Percentiles rank a stretch among this genome's conserved stretches.
These are phyloP conservation scores for Sebastolobus altivelis DNA, from an alignment of 2,797 vertebrate species.

Conservation along the genomic window DNA sequence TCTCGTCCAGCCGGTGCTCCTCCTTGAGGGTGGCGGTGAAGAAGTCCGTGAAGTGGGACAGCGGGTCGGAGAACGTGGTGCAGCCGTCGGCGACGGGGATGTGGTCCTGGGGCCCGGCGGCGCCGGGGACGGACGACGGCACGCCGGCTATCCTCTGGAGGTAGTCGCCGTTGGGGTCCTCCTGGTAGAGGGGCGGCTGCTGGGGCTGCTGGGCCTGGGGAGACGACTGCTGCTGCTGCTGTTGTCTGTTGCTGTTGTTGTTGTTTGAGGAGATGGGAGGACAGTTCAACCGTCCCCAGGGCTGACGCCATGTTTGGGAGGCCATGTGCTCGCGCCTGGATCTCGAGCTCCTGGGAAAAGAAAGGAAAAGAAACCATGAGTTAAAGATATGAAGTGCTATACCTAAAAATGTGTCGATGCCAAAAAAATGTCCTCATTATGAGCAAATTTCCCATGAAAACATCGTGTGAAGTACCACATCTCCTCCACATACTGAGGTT, in stretches of 20 bases:
- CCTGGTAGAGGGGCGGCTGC: slow-evolving; percentile 85
- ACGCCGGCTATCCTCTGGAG: slow-evolving; percentile 85
- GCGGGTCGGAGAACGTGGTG: slow-evolving; percentile 93
- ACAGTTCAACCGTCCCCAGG: slow-evolving; percentile 85
- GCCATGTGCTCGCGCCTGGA: slow-evolving; percentile 94
- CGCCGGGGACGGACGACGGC: slow-evolving; percentile 54
- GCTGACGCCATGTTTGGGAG: slow-evolving; percentile 88
- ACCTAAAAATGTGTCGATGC: background rate
- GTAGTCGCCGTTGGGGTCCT: slow-evolving; percentile 89
- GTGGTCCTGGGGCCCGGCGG: slow-evolving; percentile 80
- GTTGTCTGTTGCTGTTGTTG: slow-evolving; percentile 81
- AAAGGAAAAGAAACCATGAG: slow-evolving; percentile 12
- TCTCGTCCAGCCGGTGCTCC: slow-evolving; percentile 92
- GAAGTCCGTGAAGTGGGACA: slow-evolving; percentile 98
- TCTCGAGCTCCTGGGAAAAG: slow-evolving; percentile 93
- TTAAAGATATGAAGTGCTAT: background rate
- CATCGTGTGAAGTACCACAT: background rate
- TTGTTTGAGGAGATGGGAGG: slow-evolving; percentile 89
- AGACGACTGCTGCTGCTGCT: slow-evolving; percentile 82
- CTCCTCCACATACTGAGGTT: slow-evolving; percentile 44
- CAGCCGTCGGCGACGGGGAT: slow-evolving; percentile 80
- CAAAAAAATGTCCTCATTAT: background rate
- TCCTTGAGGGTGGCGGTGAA: slow-evolving; percentile 95
- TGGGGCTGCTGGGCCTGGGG: slow-evolving; percentile 77
- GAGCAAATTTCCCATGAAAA: background rate